These are phyloP conservation scores for Lasioglossum villosulum DNA, from an alignment of 2,888 invertebrate genomes.

Conservation along the genomic window DNA sequence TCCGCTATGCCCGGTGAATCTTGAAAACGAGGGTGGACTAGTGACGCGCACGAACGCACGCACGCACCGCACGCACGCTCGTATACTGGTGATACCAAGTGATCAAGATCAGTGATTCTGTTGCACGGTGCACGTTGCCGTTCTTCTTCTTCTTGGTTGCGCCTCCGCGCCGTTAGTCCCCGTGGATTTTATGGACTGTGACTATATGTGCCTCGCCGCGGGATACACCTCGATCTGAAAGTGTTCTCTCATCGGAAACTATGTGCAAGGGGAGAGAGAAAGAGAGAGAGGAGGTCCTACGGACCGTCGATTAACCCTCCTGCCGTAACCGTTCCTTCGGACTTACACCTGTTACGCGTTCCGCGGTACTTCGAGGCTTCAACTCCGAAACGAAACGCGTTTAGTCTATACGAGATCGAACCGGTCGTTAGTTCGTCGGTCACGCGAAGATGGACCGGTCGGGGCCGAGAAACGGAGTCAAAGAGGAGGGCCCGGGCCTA, in stretches of 20 bases:
- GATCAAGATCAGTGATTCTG: conserved; percentile 74
- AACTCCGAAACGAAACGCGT: neutral
- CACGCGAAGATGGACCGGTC: conserved; percentile 46
- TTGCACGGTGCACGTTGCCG: conserved; percentile 56
- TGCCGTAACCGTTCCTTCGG: neutral
- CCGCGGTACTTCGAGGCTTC: neutral
- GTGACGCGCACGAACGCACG: conserved; percentile 46
- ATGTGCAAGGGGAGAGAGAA: conserved; percentile 6
- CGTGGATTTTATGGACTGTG: conserved; percentile 66
- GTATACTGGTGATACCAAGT: conserved; percentile 62
- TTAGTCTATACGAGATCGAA: neutral
- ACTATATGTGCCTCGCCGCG: conserved; percentile 45
- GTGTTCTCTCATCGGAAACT: conserved; percentile 53
- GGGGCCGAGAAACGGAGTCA: conserved; percentile 34
- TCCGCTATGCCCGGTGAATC: conserved; percentile 33
- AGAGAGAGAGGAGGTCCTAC: neutral
- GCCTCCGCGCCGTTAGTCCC: conserved; percentile 15
- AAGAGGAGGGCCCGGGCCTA: conserved; percentile 61
- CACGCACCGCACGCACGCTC: neutral
- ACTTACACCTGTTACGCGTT: conserved; percentile 47
- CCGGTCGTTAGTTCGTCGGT: neutral
- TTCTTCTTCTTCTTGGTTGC: conserved; percentile 14
- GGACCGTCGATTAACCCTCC: neutral
- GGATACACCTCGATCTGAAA: conserved; percentile 45
- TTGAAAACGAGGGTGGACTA: conserved; percentile 45